Base-by-base conservation (phyloP, 2,888 invertebrate genomes). In the Drosophila flavopinicola region DNA sequence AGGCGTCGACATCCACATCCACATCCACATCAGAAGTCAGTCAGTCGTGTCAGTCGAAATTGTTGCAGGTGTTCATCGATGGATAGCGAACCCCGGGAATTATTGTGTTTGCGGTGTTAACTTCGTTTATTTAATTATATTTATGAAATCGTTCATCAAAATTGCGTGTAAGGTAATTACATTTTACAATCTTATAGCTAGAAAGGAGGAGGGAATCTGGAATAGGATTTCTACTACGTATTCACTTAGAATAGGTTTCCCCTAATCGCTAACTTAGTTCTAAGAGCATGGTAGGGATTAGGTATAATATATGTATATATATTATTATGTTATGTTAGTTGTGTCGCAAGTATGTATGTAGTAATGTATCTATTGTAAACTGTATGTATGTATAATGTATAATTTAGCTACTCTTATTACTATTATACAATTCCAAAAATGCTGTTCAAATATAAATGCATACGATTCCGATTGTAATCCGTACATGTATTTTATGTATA, bases 391-490 rank as follows among this genome's bases (percentile, higher is more conserved):
- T 53, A 45, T 32, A 3, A 47, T 74, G 45, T 68, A 78, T 85
- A 75, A 78, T 80, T 86, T 77, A 79, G 48, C 85, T 83, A 83
- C 68, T 47, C 85, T 75, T 83, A 69, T 29, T 7, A 37, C 71
- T 72, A 75, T 53, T 67, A 66, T 87, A 85, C 87, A 85, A 85
- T 85, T 86, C 86, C 87, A 85, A 85, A 83, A 85, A 82, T 80
- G 78, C 75, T 56, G n/a, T 72, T 82, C 56, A 56, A 67, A 84
- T 82, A 84, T 85, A 85, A 85, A 86, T 85, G 84, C 85, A 84
- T 78, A 73, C 75, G 78, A 78, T 65, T 78, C 64, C 66, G 69
- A 72, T 65, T 72, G 75, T 72, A 53, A 54, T 78, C 49, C 39
- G 53, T 56, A 60, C 48, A 49, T 60, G 37, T 68, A 45, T 47